Evolutionary conservation across 2,888 invertebrate genomes (phyloP).

Genomic region (Zelleria hepariella): DNA sequence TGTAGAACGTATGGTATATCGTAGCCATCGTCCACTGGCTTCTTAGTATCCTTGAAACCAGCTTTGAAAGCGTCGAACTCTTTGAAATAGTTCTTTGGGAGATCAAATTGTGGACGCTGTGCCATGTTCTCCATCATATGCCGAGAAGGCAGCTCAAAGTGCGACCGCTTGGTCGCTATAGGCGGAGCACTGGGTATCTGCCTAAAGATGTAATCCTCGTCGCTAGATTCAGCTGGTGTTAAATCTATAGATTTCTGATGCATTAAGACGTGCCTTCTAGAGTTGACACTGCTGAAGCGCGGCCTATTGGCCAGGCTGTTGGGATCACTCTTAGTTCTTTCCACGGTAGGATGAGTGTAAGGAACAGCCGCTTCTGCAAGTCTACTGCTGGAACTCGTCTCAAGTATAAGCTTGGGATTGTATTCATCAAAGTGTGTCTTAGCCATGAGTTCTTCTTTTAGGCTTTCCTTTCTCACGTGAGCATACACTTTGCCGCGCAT

Average conservation of each 20-base stretch:
- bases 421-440: slow-evolving; percentile 80
- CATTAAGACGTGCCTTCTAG: slow-evolving; percentile 83
- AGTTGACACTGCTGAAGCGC: slow-evolving; percentile 79
- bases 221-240: slow-evolving; percentile 88
- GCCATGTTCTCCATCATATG: slow-evolving; percentile 57
- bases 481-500: slow-evolving; percentile 54
- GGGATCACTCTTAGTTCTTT: slow-evolving; percentile 89
- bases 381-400: slow-evolving; percentile 67
- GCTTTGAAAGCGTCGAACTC: slow-evolving; percentile 74
- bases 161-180: slow-evolving; percentile 79
- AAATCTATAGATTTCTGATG: slow-evolving; percentile 89
- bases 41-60: slow-evolving; percentile 64
- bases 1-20: slow-evolving; percentile 90
- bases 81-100: slow-evolving; percentile 81
- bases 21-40: slow-evolving; percentile 66
- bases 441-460: slow-evolving; percentile 76
- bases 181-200: slow-evolving; percentile 82
- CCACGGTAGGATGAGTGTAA: slow-evolving; percentile 80
- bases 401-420: slow-evolving; percentile 76
- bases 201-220: slow-evolving; percentile 84
- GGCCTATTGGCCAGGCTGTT: slow-evolving; percentile 82
- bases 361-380: slow-evolving; percentile 64
- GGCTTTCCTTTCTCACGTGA: slow-evolving; percentile 65
- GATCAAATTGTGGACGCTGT: slow-evolving; percentile 77
- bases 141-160: slow-evolving; percentile 76